phyloP scores from a whole-genome alignment of 2,797 vertebrate species.

The Steatocranus sp. region DNA sequence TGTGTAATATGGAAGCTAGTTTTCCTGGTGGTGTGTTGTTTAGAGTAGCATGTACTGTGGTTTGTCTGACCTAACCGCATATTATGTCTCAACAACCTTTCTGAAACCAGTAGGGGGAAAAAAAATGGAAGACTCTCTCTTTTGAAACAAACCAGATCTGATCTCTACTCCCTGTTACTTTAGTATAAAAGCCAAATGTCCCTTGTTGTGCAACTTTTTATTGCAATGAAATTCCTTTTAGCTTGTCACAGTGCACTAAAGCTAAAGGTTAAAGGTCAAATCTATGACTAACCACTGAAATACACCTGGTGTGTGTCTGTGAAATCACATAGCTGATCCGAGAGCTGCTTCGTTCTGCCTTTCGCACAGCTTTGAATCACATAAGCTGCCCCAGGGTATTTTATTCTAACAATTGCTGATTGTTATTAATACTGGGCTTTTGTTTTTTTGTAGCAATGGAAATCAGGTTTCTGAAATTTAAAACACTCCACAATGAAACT shows the following conservation, averaged over 20 bases:
- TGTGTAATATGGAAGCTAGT: conserved; percentile 26
- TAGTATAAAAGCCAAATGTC: not conserved
- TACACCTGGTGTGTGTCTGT: not conserved
- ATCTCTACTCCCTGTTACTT: not conserved
- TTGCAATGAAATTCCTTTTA: conserved; percentile 3
- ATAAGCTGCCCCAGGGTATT: not conserved
- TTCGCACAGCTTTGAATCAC: not conserved
- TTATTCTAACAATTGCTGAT: not conserved
- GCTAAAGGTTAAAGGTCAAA: not conserved
- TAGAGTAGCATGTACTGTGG: conserved; percentile 42
- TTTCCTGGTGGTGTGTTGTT: conserved; percentile 37
- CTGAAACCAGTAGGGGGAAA: conserved; percentile 1
- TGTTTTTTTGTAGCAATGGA: not conserved
- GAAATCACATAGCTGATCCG: not conserved
- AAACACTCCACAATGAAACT: not conserved
- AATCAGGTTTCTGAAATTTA: not conserved
- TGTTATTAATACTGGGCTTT: fast-evolving
- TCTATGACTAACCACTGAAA: not conserved
- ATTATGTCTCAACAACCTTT: conserved; percentile 58
- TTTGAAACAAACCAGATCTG: conserved; percentile 35
- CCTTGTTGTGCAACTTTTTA: not conserved
- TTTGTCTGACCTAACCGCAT: conserved; percentile 42
- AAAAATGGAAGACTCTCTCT: not conserved
- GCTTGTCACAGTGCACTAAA: not conserved
- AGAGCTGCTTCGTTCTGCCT: not conserved